These are phyloP conservation scores for Apamea anceps DNA, from an alignment of 2,888 invertebrate species.

Conservation along the genomic window DNA sequence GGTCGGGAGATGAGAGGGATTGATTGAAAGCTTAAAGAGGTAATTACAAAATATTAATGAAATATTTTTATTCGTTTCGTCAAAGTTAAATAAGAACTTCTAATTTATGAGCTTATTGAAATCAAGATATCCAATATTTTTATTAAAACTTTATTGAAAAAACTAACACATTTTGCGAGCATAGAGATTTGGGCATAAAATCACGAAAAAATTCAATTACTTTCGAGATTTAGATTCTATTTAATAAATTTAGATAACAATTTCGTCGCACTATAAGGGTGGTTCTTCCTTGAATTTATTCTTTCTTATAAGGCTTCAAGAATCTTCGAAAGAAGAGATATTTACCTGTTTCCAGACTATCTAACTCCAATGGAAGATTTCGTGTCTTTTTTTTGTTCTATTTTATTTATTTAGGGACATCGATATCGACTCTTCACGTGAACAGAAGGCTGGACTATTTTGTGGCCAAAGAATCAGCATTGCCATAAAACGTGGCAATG, in stretches of 20 bases:
- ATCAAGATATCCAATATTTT: too few species aligned
- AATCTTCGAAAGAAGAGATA: background rate
- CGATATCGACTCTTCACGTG: too few species aligned
- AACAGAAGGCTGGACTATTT: too few species aligned
- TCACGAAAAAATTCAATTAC: background rate
- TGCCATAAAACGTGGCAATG: too few species aligned
- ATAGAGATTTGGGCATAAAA: background rate
- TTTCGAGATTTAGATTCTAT: background rate
- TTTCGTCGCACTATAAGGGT: background rate
- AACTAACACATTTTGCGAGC: background rate
- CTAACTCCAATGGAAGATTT: background rate
- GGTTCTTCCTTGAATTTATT: background rate
- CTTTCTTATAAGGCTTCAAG: background rate
- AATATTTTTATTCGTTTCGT: constrained; percentile 1
- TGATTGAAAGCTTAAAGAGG: background rate
- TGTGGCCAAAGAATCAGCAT: too few species aligned
- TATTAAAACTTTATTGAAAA: background rate
- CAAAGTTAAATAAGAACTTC: background rate
- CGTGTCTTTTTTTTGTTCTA: background rate
- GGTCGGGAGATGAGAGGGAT: background rate
- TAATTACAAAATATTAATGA: background rate
- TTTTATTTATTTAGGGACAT: too few species aligned
- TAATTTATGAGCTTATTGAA: background rate
- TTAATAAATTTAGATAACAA: background rate
- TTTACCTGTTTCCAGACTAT: background rate